These are phyloP conservation scores for Acanthurus lineatus DNA, from an alignment of 2,797 vertebrate species.

Conservation along the genomic window DNA sequence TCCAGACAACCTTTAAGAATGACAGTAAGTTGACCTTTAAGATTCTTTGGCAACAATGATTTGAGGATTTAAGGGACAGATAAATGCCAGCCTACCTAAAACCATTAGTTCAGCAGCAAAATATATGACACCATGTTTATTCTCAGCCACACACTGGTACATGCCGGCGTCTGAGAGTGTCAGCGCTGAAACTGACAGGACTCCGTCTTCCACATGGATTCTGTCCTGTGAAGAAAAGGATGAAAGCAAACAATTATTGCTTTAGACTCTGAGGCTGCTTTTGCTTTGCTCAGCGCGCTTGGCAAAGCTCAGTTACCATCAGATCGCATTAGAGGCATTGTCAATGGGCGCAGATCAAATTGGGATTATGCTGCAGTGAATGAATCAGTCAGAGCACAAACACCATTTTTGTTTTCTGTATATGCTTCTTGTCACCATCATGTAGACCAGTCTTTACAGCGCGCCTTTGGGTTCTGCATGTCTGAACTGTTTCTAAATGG, in stretches of 20 bases:
- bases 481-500: not conserved
- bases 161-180: constrained; percentile 94
- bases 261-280: constrained; percentile 51
- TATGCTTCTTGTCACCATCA: not conserved
- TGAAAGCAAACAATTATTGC: constrained; percentile 68
- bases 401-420: constrained; percentile 25
- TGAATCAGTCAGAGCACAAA: constrained; percentile 41
- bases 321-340: constrained; percentile 43
- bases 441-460: constrained; percentile 6
- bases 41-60: constrained; percentile 69
- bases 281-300: constrained; percentile 45
- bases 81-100: constrained; percentile 89
- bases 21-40: constrained; percentile 81
- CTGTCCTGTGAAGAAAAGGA: constrained; percentile 87
- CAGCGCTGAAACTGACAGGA: constrained; percentile 90
- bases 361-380: constrained; percentile 41
- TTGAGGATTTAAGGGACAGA: constrained; percentile 70
- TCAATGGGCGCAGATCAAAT: constrained; percentile 57
- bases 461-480: not conserved
- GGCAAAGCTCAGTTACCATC: constrained; percentile 47
- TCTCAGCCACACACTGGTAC: constrained; percentile 97
- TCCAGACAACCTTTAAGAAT: constrained; percentile 81
- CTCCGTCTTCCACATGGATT: constrained; percentile 93
- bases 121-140: constrained; percentile 95
- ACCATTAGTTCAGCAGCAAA: constrained; percentile 95